Evolutionary conservation across 2,113 vertebrate species (phyloP), one percentile per base, ranked within the genome.

Genomic region (Potamarius usumacintae): DNA sequence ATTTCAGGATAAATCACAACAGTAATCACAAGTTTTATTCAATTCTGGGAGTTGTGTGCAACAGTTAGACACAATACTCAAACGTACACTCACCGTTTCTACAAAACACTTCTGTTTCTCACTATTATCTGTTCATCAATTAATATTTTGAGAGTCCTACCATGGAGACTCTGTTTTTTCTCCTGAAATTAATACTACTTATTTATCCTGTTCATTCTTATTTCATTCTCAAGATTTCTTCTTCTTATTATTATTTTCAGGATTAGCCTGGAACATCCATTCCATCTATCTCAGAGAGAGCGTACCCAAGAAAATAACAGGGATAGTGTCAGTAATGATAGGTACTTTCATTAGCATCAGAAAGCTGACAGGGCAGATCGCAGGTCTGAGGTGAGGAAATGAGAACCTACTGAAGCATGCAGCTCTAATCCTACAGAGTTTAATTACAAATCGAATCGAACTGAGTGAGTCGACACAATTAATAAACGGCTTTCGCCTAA

Each of bases 221-320:
- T 42, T 42, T 42, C 34, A 42, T 42, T 42, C 34, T 42, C 34
- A 42, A 42, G 34, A 42, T 18, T 71, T 80, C 52, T 27, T 80
- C 55, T 48, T 72, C 60, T 27, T 80, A 4, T 27, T 18, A 76
- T 1, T 83, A 50, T 74, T 65, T 86, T 30, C 87, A 95, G 95
- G 93, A 57, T 77, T 95, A 81, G 92, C 91, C 57, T 0, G 0
- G 2, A 93, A 76, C 83, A 72, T 84, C 50, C 94, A 95, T 82
- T 0, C 30, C 6, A 92, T 95, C 48, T 96, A 95, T 87, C 92
- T 96, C 1, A 92, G 90, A 4, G 95, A 96, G 90, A 94, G 94
- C 86, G 92, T 94, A 12, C 95, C 93, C 7, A 92, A 87, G 57
- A 91, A 92, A 52, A 87, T 95, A 1, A 91, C 94, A 92, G 95